These are phyloP conservation scores for Ovis canadensis DNA, from an alignment of 2,113 vertebrate genomes.

Conservation along the genomic window DNA sequence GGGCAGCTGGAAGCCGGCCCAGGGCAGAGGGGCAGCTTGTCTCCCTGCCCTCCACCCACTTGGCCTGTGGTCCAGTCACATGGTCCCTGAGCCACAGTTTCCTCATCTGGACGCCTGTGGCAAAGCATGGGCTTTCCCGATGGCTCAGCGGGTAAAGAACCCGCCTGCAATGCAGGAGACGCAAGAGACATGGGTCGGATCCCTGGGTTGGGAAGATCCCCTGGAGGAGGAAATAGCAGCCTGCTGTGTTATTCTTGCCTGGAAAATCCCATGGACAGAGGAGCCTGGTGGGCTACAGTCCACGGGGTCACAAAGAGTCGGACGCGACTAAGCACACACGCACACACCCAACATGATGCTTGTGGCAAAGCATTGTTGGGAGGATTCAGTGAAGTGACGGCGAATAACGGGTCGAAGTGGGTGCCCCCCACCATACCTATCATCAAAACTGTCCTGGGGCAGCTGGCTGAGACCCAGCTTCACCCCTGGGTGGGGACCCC, in stretches of 20 bases:
- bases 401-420: accelerated
- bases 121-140: neutral
- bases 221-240: neutral
- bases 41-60: too few species aligned
- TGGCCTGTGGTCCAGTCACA: neutral
- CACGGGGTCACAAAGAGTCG: neutral
- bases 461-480: neutral
- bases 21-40: neutral
- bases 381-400: accelerated
- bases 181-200: accelerated
- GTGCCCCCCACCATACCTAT: accelerated
- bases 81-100: neutral
- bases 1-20: neutral
- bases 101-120: neutral
- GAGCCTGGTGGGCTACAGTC: neutral
- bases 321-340: accelerated
- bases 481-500: too few species aligned
- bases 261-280: neutral
- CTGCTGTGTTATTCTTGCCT: neutral
- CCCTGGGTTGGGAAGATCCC: neutral
- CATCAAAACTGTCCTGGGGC: neutral
- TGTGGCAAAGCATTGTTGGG: accelerated
- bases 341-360: accelerated
- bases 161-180: neutral
- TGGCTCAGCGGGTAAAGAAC: neutral